Evolutionary conservation across 2,888 invertebrate species (phyloP).

Genomic region (Desoria tigrina): DNA sequence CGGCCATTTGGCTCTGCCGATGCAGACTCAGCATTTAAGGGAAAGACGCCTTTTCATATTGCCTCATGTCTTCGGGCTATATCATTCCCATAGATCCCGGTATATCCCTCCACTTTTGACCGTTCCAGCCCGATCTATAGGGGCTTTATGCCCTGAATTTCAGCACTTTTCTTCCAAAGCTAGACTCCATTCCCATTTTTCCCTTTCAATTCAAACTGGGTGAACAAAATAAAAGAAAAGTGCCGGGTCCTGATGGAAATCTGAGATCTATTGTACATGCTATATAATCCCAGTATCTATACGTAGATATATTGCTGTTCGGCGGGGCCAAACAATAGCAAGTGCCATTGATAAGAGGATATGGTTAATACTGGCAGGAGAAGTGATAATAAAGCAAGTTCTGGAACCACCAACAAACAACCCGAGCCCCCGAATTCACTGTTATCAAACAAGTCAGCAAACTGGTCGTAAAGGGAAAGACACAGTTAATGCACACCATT

Average conservation of each 20-base stretch:
- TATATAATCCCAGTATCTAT: too few relatives aligned
- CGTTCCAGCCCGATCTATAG: background rate
- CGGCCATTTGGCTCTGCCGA: constrained; percentile 55
- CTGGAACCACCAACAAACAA: background rate
- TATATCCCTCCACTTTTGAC: background rate
- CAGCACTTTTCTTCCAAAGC: background rate
- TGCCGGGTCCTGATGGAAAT: background rate
- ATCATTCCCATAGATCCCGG: background rate
- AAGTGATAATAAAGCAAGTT: constrained; percentile 10
- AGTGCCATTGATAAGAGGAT: too few relatives aligned
- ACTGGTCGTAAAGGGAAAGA: constrained; percentile 12
- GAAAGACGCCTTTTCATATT: constrained; percentile 26
- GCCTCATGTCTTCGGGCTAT: constrained; percentile 16
- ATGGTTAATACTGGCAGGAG: background rate
- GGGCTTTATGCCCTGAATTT: too few relatives aligned
- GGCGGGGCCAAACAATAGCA: too few relatives aligned
- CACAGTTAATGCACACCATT: constrained; percentile 13
- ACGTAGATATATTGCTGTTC: too few relatives aligned
- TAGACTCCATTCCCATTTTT: constrained; percentile 8
- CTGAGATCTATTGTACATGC: too few relatives aligned
- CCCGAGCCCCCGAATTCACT: background rate
- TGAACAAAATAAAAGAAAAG: constrained; percentile 9
- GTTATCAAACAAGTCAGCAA: constrained; percentile 11
- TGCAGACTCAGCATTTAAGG: constrained; percentile 59
- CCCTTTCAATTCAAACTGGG: constrained; percentile 5